These are phyloP conservation scores for Caenorhabditis sp. DNA, from an alignment of 2,888 invertebrate species.

Conservation along the genomic window DNA sequence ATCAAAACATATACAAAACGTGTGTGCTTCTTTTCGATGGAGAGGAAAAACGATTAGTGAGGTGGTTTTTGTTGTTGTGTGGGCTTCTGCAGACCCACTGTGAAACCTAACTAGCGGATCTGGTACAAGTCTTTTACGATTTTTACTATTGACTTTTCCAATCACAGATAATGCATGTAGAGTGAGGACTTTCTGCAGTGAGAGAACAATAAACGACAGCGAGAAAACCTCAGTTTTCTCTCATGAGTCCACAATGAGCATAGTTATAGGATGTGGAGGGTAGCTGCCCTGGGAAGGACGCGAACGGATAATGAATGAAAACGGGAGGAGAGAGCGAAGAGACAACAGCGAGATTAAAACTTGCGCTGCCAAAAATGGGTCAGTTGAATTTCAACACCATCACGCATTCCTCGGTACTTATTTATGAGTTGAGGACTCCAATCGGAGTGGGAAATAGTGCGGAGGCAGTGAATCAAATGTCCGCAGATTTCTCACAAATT, in stretches of 20 bases:
- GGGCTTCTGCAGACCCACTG: constrained; percentile 1
- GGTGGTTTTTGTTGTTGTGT: background rate
- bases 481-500: too few relatives aligned
- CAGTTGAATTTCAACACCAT: constrained; percentile 33
- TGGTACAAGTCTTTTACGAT: too few relatives aligned
- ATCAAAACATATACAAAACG: constrained; percentile 58
- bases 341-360: background rate
- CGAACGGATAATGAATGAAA: background rate
- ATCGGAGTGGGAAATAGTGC: background rate
- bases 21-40: constrained; percentile 25
- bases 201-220: too few relatives aligned
- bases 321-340: constrained; percentile 7
- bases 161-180: too few relatives aligned
- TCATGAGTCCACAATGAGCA: background rate
- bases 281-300: background rate
- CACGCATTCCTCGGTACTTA: constrained; percentile 42
- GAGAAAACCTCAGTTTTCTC: too few relatives aligned
- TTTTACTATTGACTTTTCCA: too few relatives aligned
- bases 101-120: background rate
- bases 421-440: constrained; percentile 34
- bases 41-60: constrained; percentile 41
- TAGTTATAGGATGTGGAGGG: too few relatives aligned
- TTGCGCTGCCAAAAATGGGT: background rate
- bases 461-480: constrained; percentile 2
- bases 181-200: too few relatives aligned